These are phyloP conservation scores for Danionella cerebrum DNA, from an alignment of 2,113 vertebrate species.

Conservation along the genomic window DNA sequence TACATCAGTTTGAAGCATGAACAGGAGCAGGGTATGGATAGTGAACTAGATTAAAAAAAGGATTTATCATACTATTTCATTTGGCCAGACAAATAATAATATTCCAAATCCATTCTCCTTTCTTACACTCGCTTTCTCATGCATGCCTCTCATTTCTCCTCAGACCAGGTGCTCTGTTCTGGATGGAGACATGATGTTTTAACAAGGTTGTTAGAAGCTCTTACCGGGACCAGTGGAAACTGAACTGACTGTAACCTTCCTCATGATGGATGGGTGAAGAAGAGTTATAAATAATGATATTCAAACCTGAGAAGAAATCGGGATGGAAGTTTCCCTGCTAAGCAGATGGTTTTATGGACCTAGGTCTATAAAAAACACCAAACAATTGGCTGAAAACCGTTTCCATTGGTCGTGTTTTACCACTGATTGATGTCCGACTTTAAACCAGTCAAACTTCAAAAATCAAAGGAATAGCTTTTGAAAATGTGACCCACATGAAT, in stretches of 20 bases:
- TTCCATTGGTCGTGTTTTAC: neutral
- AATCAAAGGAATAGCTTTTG: neutral
- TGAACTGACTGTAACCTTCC: constrained; percentile 9
- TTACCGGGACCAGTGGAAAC: constrained; percentile 10
- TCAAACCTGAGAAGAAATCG: neutral
- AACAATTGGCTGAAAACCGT: neutral
- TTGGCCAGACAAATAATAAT: neutral
- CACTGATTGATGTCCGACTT: neutral
- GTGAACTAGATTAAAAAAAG: neutral
- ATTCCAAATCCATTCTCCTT: neutral
- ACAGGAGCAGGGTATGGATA: neutral
- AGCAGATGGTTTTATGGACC: constrained; percentile 4
- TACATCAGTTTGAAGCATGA: neutral
- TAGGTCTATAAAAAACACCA: neutral
- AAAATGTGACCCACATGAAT: neutral
- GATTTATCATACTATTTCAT: neutral
- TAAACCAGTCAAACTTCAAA: neutral
- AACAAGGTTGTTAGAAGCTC: neutral
- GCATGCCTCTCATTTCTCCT: neutral
- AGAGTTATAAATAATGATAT: neutral
- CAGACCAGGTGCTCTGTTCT: neutral
- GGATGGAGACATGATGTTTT: neutral
- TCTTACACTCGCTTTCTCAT: neutral
- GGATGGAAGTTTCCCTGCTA: constrained; percentile 21
- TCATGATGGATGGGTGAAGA: constrained; percentile 2